A percentile compares a stretch with the other conserved stretches of the same genome.
These are phyloP conservation scores for Papilio protenor DNA, from an alignment of 2,888 invertebrate species.

Conservation along the genomic window DNA sequence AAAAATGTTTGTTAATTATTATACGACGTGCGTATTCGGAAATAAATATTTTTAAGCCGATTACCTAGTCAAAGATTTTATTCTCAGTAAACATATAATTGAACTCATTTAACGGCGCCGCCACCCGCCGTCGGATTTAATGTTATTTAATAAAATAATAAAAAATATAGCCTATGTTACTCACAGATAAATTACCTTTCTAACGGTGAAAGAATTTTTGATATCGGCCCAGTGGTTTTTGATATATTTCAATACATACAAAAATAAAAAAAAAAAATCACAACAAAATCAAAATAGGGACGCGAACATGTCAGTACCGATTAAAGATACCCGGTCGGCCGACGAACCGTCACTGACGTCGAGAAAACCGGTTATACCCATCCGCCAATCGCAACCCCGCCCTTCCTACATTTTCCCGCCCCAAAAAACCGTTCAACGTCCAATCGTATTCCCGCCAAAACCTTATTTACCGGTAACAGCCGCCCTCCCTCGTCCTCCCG, in stretches of 20 bases:
- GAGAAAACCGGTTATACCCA: slow-evolving; percentile 34
- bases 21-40: not conserved
- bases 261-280: slow-evolving; percentile 45
- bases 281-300: slow-evolving; percentile 47
- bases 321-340: slow-evolving; percentile 20
- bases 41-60: not conserved
- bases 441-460: slow-evolving; percentile 64
- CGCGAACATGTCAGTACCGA: slow-evolving; percentile 31
- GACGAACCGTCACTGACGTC: slow-evolving; percentile 38
- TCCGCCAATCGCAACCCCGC: slow-evolving; percentile 59
- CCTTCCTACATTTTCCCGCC: slow-evolving; percentile 56
- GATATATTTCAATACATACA: too few relatives aligned
- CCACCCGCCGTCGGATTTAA: not conserved
- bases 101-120: not conserved
- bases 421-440: slow-evolving; percentile 49
- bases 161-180: too few relatives aligned
- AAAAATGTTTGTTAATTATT: not conserved
- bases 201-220: too few relatives aligned
- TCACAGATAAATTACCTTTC: too few relatives aligned
- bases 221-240: too few relatives aligned
- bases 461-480: slow-evolving; percentile 78
- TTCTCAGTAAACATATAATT: not conserved
- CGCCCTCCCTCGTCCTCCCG: slow-evolving; percentile 71
- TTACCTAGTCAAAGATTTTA: not conserved
- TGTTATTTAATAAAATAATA: not conserved